Conservation (phyloP, 2,113 vertebrate species). For the Ceratotherium simum region DNA sequence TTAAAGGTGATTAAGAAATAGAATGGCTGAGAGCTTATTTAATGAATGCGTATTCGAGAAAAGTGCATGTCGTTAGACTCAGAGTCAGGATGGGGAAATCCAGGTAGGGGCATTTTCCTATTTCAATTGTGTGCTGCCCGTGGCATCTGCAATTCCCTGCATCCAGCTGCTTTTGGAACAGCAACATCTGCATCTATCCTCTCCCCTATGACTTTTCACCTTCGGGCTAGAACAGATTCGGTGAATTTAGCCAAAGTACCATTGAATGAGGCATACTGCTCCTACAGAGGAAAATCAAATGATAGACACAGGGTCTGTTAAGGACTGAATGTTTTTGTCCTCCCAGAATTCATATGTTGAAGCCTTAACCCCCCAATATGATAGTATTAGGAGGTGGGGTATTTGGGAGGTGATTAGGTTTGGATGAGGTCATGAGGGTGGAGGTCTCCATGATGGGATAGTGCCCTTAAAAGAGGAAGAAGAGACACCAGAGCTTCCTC, state of each 20-base stretch:
- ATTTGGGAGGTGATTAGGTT: neutral
- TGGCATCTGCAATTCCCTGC: neutral
- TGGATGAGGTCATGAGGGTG: neutral
- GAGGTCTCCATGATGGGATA: too few relatives aligned
- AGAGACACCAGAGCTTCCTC: neutral
- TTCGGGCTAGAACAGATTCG: neutral
- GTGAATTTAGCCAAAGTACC: neutral
- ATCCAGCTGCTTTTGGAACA: neutral
- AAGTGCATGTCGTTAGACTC: neutral
- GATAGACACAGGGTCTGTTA: fast-evolving
- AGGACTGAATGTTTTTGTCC: neutral
- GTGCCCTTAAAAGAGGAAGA: neutral
- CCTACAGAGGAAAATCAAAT: neutral
- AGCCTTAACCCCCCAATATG: neutral
- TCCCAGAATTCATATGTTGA: neutral
- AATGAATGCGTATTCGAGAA: neutral
- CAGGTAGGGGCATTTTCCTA: neutral
- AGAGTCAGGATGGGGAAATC: neutral
- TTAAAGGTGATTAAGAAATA: neutral
- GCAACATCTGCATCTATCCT: fast-evolving
- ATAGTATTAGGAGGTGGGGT: neutral
- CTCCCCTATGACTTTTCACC: neutral
- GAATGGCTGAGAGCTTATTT: neutral
- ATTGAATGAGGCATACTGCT: neutral
- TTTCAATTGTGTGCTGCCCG: neutral